A percentile compares a stretch with the other conserved stretches of the same genome.
These are phyloP conservation scores for Coronaproctus castanopsis DNA, from an alignment of 2,888 invertebrate species.

Conservation along the genomic window DNA sequence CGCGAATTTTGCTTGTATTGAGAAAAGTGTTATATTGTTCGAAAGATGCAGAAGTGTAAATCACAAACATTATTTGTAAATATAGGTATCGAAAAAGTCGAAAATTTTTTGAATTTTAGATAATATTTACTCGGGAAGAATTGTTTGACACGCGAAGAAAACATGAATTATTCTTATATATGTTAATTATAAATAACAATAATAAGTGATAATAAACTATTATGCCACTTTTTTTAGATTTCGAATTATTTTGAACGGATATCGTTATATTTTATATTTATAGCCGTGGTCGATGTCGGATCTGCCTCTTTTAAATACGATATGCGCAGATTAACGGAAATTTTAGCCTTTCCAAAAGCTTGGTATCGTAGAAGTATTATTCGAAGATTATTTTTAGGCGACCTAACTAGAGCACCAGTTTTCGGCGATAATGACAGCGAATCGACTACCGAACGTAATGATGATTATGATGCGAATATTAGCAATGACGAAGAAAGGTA, in stretches of 20 bases:
- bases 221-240: too few relatives aligned
- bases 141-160: too few relatives aligned
- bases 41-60: too few relatives aligned
- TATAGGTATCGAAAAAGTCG: too few relatives aligned
- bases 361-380: constrained; percentile 95
- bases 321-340: constrained; percentile 90
- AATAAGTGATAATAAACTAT: too few relatives aligned
- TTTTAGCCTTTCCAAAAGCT: constrained; percentile 92
- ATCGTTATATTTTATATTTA: constrained; percentile 17
- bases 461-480: constrained; percentile 12
- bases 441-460: constrained; percentile 14
- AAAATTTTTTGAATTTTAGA: too few relatives aligned
- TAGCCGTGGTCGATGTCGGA: constrained; percentile 84
- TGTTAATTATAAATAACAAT: too few relatives aligned
- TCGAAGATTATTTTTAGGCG: constrained; percentile 76
- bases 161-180: too few relatives aligned
- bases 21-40: too few relatives aligned
- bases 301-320: constrained; percentile 95
- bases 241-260: neutral
- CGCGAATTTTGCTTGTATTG: too few relatives aligned
- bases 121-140: too few relatives aligned
- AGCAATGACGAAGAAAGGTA: constrained; percentile 9
- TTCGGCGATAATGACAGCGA: constrained; percentile 26
- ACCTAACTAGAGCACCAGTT: constrained; percentile 41
- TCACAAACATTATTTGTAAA: too few relatives aligned